These are phyloP conservation scores for Helicoverpa assulta DNA, from an alignment of 2,888 invertebrate species.

Conservation along the genomic window DNA sequence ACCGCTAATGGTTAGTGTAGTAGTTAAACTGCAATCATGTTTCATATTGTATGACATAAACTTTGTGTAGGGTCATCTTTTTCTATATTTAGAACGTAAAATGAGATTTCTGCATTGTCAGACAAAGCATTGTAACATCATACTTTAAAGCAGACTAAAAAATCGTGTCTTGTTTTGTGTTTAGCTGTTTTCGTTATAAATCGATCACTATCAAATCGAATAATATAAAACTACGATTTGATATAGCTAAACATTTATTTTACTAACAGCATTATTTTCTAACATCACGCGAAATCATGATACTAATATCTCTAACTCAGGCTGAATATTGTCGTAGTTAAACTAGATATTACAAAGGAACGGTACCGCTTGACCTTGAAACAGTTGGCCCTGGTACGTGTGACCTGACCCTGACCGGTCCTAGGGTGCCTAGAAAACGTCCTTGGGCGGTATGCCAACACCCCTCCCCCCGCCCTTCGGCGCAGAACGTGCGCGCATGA, in stretches of 20 bases:
- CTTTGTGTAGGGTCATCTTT: conserved; percentile 4
- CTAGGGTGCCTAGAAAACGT: conserved; percentile 82
- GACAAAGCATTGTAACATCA: no score
- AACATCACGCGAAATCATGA: conserved; percentile 30
- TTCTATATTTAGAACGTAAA: conserved; percentile 9
- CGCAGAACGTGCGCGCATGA: conserved; percentile 65
- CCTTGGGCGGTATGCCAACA: conserved; percentile 84
- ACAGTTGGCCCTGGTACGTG: conserved; percentile 48
- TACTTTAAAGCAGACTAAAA: no score
- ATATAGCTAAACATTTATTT: conserved; percentile 10
- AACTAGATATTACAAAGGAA: conserved; percentile 29
- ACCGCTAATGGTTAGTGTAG: conserved; percentile 30
- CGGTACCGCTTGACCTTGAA: conserved; percentile 50
- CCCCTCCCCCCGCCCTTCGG: conserved; percentile 46
- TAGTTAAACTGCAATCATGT: conserved; percentile 8
- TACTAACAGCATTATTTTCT: conserved; percentile 7
- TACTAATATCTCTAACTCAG: conserved; percentile 4
- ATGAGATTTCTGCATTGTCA: conserved; percentile 7
- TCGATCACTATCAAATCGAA: background rate
- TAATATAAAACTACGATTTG: conserved; percentile 4
- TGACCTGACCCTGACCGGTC: conserved; percentile 83
- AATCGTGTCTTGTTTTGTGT: background rate
- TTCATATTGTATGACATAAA: conserved; percentile 2
- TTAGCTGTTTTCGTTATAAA: background rate
- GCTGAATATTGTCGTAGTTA: conserved; percentile 11